Conservation (phyloP, 2,797 vertebrate species). For the Alca torda region DNA sequence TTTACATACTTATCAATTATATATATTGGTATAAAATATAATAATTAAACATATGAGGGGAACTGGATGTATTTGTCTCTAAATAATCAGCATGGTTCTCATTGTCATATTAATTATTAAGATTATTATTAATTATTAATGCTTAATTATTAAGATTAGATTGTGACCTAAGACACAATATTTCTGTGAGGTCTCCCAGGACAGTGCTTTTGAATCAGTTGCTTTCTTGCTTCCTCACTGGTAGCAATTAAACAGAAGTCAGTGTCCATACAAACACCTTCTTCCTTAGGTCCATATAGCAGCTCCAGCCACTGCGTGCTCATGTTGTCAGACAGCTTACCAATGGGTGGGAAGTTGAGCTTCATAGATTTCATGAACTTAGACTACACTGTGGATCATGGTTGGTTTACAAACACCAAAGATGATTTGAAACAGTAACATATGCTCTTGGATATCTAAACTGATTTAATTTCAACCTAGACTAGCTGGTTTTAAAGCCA, state of each 20-base stretch:
- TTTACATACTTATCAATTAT: not conserved
- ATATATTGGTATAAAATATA: not conserved
- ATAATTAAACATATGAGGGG: not conserved
- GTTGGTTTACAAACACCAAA: not conserved
- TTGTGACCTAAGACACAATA: not conserved
- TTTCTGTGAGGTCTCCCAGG: not conserved
- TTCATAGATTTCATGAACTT: not conserved
- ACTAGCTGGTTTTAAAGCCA: not conserved
- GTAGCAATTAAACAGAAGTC: not conserved
- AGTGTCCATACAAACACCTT: not conserved
- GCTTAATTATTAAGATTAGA: not conserved
- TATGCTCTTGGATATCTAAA: not conserved
- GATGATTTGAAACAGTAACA: not conserved
- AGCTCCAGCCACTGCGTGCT: not conserved
- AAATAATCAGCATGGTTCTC: not conserved
- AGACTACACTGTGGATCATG: accelerated
- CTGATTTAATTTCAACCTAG: not conserved
- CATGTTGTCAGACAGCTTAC: not conserved
- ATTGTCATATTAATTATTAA: not conserved
- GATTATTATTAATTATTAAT: no score
- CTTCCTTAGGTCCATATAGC: not conserved
- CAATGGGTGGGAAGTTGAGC: accelerated
- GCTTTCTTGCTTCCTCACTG: not conserved
- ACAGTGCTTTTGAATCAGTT: not conserved
- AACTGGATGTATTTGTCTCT: not conserved